These are phyloP conservation scores for Drosophila rhopaloa DNA, from an alignment of 1,140 invertebrate genomes.

Conservation along the genomic window DNA sequence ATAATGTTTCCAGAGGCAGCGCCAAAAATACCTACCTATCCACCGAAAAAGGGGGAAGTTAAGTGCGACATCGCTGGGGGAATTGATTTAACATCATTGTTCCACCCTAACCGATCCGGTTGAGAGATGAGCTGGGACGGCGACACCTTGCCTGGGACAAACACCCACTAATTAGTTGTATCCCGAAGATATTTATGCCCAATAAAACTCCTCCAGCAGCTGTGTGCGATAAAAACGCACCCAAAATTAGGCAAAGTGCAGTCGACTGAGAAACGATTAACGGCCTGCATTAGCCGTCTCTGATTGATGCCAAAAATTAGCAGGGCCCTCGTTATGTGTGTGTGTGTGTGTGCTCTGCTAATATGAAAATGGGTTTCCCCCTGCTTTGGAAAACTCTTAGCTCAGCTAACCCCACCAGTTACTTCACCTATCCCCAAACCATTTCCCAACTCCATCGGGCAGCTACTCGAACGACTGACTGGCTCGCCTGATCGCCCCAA, in stretches of 20 bases:
- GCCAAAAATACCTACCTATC: constrained; percentile 47
- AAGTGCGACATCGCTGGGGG: constrained; percentile 65
- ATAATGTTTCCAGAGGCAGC: constrained; percentile 59
- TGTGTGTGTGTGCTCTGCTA: constrained; percentile 61
- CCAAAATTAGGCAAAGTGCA: constrained; percentile 80
- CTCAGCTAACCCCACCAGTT: neutral
- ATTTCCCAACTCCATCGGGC: constrained; percentile 12
- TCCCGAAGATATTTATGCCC: constrained; percentile 79
- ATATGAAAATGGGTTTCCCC: constrained; percentile 66
- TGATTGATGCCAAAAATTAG: constrained; percentile 80
- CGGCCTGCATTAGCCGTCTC: constrained; percentile 70
- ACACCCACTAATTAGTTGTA: constrained; percentile 82
- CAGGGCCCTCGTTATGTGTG: constrained; percentile 19
- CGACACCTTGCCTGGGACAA: constrained; percentile 64
- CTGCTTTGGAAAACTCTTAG: constrained; percentile 29
- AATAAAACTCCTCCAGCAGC: constrained; percentile 72
- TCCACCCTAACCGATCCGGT: constrained; percentile 24
- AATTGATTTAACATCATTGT: constrained; percentile 73
- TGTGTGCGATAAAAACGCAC: constrained; percentile 78
- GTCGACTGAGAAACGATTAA: constrained; percentile 78
- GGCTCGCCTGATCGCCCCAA: constrained; percentile 84
- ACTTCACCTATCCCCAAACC: neutral
- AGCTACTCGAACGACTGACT: constrained; percentile 20
- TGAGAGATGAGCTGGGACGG: constrained; percentile 29
- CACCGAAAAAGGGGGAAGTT: constrained; percentile 46